A percentile compares a stretch with the other conserved stretches of the same genome.
Evolutionary conservation across 2,797 vertebrate genomes (phyloP).

Genomic region (Microctenopoma steveboyesi): DNA sequence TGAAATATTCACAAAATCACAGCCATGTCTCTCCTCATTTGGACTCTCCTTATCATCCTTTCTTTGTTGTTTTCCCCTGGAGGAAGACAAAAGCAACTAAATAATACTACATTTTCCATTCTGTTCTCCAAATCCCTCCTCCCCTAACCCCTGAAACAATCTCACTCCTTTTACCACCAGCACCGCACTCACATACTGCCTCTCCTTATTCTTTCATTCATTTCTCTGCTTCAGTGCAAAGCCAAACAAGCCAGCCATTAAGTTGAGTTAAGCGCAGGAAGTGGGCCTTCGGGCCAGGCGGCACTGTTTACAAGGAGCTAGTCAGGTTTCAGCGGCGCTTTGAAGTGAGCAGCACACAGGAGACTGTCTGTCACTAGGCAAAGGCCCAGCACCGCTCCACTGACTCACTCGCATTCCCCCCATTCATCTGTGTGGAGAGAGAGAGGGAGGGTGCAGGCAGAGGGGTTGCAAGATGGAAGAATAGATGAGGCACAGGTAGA

Average conservation of each 20-base stretch:
- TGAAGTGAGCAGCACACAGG: slow-evolving; percentile 78
- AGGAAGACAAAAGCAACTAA: slow-evolving; percentile 69
- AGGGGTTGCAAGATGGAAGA: slow-evolving; percentile 37
- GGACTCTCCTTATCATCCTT: slow-evolving; percentile 29
- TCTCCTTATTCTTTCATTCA: slow-evolving; percentile 60
- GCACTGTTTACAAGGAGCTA: slow-evolving; percentile 81
- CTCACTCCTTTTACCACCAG: slow-evolving; percentile 51
- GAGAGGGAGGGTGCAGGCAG: slow-evolving; percentile 40
- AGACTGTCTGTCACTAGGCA: slow-evolving; percentile 80
- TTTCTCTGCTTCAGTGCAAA: slow-evolving; percentile 76
- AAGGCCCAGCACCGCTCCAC: slow-evolving; percentile 74
- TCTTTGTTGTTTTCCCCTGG: slow-evolving; percentile 57
- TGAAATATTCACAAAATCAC: slow-evolving; percentile 59
- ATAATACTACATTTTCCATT: slow-evolving; percentile 75
- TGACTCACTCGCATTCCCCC: slow-evolving; percentile 81
- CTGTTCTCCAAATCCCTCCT: slow-evolving; percentile 65
- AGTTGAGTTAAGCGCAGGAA: slow-evolving; percentile 83
- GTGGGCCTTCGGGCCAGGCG: slow-evolving; percentile 79
- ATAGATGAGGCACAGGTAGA: slow-evolving; percentile 53
- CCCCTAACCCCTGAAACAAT: slow-evolving; percentile 56
- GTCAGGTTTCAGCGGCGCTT: slow-evolving; percentile 80
- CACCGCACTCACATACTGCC: slow-evolving; percentile 63
- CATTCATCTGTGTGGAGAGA: slow-evolving; percentile 74
- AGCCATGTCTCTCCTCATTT: slow-evolving; percentile 48
- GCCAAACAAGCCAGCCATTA: slow-evolving; percentile 83